A percentile compares a stretch with the other conserved stretches of the same genome.
Evolutionary conservation across 1,140 invertebrate species (phyloP).

Genomic region (Acromyrmex heyeri): DNA sequence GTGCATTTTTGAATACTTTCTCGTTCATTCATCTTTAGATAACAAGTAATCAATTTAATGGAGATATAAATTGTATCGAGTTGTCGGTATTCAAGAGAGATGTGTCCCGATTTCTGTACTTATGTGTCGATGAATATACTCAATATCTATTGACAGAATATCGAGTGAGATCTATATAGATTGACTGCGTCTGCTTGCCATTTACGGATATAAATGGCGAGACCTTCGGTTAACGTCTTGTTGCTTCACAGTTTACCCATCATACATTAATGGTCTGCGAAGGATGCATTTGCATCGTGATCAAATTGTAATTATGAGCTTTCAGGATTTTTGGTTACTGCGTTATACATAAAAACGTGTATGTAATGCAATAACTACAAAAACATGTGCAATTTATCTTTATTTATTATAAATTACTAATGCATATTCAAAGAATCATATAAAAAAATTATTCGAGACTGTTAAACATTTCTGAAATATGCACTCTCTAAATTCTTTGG

Average conservation of each 20-base stretch:
- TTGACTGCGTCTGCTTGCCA: slow-evolving; percentile 13
- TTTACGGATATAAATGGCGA: slow-evolving; percentile 38
- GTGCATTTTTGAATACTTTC: too few species aligned
- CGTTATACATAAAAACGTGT: neutral
- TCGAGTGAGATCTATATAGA: slow-evolving; percentile 28
- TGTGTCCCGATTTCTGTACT: slow-evolving; percentile 8
- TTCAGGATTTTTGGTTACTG: neutral
- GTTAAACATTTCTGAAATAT: slow-evolving; percentile 19
- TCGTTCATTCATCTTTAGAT: neutral
- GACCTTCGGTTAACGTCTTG: slow-evolving; percentile 27
- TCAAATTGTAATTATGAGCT: slow-evolving; percentile 19
- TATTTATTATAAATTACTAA: slow-evolving; percentile 27
- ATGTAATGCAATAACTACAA: neutral
- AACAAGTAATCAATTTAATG: slow-evolving; percentile 26
- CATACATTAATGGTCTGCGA: neutral
- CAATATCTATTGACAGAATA: slow-evolving; percentile 39
- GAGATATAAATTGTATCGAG: slow-evolving; percentile 7
- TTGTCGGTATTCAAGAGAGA: neutral
- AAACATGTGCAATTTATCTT: neutral
- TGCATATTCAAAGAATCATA: neutral
- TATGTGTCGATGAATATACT: slow-evolving; percentile 14
- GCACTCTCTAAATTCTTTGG: too few species aligned
- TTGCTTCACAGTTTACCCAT: neutral
- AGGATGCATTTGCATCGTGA: neutral
- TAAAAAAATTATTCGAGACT: neutral